A percentile compares a stretch with the other conserved stretches of the same genome.
These are phyloP conservation scores for Drosophila melanosoma DNA, from an alignment of 2,888 invertebrate species.

Conservation along the genomic window DNA sequence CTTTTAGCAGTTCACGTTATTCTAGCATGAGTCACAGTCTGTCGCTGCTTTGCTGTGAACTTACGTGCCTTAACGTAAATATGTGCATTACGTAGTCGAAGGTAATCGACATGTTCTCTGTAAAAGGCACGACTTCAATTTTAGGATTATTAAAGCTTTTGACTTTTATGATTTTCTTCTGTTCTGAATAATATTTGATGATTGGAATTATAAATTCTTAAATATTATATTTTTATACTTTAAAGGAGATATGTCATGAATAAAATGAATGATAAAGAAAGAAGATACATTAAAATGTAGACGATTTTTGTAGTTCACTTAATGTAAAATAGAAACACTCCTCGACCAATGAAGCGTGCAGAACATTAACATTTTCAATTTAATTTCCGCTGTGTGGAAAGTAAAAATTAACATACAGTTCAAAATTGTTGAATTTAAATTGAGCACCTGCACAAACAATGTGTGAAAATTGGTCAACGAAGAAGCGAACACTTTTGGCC, in stretches of 20 bases:
- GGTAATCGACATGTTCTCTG: not conserved
- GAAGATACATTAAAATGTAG: not conserved
- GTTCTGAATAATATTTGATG: not conserved
- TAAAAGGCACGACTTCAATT: not conserved
- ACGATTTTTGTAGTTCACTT: not conserved
- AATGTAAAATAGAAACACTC: not conserved
- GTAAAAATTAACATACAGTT: slow-evolving; percentile 57
- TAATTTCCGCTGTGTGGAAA: slow-evolving; percentile 51
- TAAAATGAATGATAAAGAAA: not conserved
- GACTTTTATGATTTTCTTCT: not conserved
- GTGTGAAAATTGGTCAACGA: slow-evolving; percentile 69
- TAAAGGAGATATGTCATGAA: not conserved
- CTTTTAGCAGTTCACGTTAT: not conserved
- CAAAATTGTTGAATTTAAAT: slow-evolving; percentile 31
- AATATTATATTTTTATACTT: not conserved
- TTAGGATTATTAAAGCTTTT: not conserved
- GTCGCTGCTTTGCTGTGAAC: not conserved
- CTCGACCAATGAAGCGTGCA: slow-evolving; percentile 33
- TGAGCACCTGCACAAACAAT: slow-evolving; percentile 59
- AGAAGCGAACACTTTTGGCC: slow-evolving; percentile 51
- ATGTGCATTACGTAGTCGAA: not conserved
- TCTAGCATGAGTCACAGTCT: not conserved
- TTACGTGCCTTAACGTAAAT: not conserved
- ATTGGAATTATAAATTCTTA: not conserved
- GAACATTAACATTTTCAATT: slow-evolving; percentile 18